Evolutionary conservation across 2,797 vertebrate species (phyloP).

Genomic region (Nannoperca obscura): DNA sequence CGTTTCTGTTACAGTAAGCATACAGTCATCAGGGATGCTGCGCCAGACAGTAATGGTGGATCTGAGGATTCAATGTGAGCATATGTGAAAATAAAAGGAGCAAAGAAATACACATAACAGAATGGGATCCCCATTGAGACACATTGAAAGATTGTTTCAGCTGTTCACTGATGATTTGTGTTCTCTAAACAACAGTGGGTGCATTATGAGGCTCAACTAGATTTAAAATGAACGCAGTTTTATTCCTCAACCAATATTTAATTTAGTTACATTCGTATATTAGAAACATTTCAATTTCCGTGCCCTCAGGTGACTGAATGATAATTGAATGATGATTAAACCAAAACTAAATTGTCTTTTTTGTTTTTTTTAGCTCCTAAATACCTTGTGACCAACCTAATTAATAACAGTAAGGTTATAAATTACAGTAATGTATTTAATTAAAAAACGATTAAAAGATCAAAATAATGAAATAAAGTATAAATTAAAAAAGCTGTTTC

Average conservation of each 20-base stretch:
- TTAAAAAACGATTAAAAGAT: no score
- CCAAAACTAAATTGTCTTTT: not conserved
- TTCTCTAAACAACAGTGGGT: not conserved
- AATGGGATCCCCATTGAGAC: not conserved
- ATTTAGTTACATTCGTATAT: not conserved
- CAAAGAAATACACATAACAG: not conserved
- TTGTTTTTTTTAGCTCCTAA: not conserved
- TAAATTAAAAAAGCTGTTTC: not conserved
- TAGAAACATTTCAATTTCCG: not conserved
- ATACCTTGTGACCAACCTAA: no score
- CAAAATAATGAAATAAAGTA: not conserved
- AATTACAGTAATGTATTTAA: not conserved
- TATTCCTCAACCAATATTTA: not conserved
- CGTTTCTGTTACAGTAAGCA: constrained; percentile 42
- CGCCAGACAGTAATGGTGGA: constrained; percentile 18
- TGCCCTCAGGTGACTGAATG: not conserved
- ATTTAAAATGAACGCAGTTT: not conserved
- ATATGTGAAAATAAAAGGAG: constrained; percentile 14
- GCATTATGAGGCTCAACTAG: not conserved
- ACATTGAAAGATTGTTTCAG: not conserved
- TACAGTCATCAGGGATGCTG: constrained; percentile 20
- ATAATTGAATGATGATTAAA: not conserved
- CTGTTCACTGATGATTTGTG: no score
- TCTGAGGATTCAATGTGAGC: constrained; percentile 26
- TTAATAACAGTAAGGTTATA: not conserved